phyloP scores from a whole-genome alignment of 2,797 vertebrate genomes.

The Prionace glauca region DNA sequence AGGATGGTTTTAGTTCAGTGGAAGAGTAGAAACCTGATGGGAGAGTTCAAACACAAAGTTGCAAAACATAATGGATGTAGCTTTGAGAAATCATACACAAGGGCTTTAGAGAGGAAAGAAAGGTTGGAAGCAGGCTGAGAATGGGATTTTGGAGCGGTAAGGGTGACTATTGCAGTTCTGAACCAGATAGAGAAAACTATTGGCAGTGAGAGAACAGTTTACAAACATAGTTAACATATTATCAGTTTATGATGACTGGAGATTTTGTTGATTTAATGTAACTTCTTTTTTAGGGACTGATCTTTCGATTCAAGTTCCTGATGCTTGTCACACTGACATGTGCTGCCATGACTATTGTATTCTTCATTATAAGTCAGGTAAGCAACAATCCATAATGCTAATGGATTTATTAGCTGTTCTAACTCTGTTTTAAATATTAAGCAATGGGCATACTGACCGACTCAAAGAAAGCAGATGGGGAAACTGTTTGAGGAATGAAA shows the following conservation, averaged over 20 bases:
- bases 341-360: slow-evolving; percentile 93
- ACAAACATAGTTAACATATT: slow-evolving; percentile 37
- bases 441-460: background rate
- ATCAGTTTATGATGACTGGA: background rate
- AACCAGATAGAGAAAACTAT: background rate
- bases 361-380: slow-evolving; percentile 96
- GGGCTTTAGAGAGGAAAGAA: background rate
- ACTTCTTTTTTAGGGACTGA: slow-evolving; percentile 71
- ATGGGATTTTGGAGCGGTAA: slow-evolving; percentile 42
- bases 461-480: background rate
- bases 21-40: background rate
- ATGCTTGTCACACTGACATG: slow-evolving; percentile 91
- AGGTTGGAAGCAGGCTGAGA: background rate
- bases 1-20: background rate
- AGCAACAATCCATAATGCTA: slow-evolving; percentile 40
- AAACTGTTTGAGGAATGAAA: no score
- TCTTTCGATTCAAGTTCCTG: slow-evolving; percentile 95
- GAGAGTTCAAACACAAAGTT: background rate
- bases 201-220: background rate
- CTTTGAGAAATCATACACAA: background rate
- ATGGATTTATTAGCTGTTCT: background rate
- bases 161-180: slow-evolving; percentile 41
- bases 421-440: background rate
- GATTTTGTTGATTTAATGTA: background rate
- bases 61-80: background rate